Conservation (phyloP, 2,888 invertebrate genomes). For the Rotaria macrura region DNA sequence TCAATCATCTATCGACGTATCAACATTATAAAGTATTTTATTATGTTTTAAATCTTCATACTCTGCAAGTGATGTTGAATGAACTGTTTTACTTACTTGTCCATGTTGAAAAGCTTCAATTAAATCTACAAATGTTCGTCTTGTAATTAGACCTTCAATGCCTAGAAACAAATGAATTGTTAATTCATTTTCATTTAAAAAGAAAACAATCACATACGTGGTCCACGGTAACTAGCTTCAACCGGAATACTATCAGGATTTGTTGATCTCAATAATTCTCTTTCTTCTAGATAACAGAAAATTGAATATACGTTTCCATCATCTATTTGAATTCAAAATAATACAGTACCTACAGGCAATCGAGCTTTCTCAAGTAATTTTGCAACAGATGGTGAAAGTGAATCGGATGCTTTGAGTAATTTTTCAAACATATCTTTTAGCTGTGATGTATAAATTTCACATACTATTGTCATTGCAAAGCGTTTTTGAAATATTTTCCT, state of each 20-base stretch:
- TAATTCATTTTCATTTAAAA: neutral
- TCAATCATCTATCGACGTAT: no score
- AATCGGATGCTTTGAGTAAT: conserved; percentile 4
- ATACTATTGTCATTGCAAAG: no score
- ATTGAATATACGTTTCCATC: neutral
- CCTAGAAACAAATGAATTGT: neutral
- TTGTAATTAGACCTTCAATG: conserved; percentile 66
- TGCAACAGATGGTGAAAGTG: neutral
- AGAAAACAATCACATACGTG: conserved; percentile 50
- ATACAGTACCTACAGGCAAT: neutral
- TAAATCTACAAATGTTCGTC: conserved; percentile 68
- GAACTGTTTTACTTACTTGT: conserved; percentile 35
- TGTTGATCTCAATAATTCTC: neutral
- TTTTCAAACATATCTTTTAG: conserved; percentile 2
- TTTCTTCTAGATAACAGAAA: neutral
- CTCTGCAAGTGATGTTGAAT: neutral
- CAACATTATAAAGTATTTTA: no score
- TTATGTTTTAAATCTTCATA: no score
- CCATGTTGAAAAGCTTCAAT: conserved; percentile 68
- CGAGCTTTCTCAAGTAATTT: conserved; percentile 6
- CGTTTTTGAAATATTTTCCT: neutral
- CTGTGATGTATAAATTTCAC: neutral
- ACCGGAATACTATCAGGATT: conserved; percentile 47
- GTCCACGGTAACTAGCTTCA: conserved; percentile 64
- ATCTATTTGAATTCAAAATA: neutral